Conservation (phyloP, 2,888 invertebrate genomes). For the Dasypolia templi region DNA sequence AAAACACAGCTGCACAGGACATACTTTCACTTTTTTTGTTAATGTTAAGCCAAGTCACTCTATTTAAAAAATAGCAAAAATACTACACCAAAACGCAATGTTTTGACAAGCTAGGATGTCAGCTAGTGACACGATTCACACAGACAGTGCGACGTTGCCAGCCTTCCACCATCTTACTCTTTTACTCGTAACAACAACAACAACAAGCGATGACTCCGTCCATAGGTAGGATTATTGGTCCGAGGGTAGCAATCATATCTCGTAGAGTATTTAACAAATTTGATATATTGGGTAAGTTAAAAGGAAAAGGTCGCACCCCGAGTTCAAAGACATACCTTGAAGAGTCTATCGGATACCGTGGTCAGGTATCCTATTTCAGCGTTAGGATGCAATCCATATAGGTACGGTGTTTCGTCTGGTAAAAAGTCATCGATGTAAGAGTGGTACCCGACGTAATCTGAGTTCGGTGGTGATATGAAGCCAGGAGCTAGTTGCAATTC, state of each 20-base stretch:
- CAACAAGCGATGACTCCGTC: too few relatives aligned
- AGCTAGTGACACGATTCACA: too few relatives aligned
- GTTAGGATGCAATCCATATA: constrained; percentile 98
- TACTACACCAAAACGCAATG: too few relatives aligned
- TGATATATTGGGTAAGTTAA: not conserved
- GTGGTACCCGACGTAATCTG: constrained; percentile 96
- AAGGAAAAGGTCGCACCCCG: not conserved
- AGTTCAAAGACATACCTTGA: constrained; percentile 86
- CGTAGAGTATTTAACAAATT: not conserved
- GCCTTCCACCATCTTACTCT: too few relatives aligned
- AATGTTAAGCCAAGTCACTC: too few relatives aligned
- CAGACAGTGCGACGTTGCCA: too few relatives aligned
- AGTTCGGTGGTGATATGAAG: constrained; percentile 96
- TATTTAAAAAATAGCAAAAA: too few relatives aligned
- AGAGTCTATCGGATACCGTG: constrained; percentile 95
- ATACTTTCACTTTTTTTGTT: too few relatives aligned
- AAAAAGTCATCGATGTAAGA: constrained; percentile 96
- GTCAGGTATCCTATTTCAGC: constrained; percentile 98
- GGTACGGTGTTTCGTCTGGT: constrained; percentile 96
- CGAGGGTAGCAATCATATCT: not conserved
- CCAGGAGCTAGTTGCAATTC: constrained; percentile 95
- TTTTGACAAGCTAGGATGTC: too few relatives aligned
- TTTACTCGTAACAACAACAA: too few relatives aligned
- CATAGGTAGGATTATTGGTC: too few relatives aligned
- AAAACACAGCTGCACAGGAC: too few relatives aligned